Evolutionary conservation across 2,888 invertebrate genomes (phyloP).

Genomic region (Opisthograptis luteolata): DNA sequence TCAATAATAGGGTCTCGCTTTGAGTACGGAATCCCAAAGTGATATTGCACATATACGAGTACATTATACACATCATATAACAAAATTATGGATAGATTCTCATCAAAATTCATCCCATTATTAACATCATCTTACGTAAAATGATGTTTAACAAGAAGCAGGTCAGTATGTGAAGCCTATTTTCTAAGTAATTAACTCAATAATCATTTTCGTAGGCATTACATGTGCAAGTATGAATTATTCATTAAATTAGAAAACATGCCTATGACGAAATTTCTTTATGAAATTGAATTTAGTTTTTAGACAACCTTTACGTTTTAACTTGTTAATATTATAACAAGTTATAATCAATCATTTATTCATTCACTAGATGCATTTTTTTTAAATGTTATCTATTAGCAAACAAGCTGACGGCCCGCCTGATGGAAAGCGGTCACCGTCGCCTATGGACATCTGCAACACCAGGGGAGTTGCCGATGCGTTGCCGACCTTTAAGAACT

Average conservation of each 20-base stretch:
- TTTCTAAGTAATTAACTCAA: constrained; percentile 23
- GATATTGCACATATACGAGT: constrained; percentile 4
- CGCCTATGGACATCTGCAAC: too few relatives aligned
- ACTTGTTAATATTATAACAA: too few relatives aligned
- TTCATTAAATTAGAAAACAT: constrained; percentile 16
- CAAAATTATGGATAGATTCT: constrained; percentile 18
- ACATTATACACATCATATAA: constrained; percentile 9
- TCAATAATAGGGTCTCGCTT: too few relatives aligned
- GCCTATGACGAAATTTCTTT: constrained; percentile 10
- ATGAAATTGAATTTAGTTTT: not conserved
- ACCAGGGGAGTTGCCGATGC: too few relatives aligned
- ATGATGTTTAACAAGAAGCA: constrained; percentile 22
- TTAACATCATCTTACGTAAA: constrained; percentile 29
- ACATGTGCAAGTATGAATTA: constrained; percentile 21
- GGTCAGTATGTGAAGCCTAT: constrained; percentile 24
- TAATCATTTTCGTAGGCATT: constrained; percentile 23
- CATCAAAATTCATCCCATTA: constrained; percentile 20
- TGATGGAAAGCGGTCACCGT: too few relatives aligned
- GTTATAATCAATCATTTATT: too few relatives aligned
- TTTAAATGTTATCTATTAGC: too few relatives aligned
- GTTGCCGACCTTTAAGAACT: too few relatives aligned
- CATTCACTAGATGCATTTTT: too few relatives aligned
- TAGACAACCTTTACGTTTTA: too few relatives aligned
- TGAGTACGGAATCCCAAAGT: too few relatives aligned
- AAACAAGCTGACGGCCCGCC: too few relatives aligned